Percentiles rank a stretch among this genome's conserved stretches.
phyloP scores from a whole-genome alignment of 1,140 invertebrate genomes.

The Drosophila chauvacae region DNA sequence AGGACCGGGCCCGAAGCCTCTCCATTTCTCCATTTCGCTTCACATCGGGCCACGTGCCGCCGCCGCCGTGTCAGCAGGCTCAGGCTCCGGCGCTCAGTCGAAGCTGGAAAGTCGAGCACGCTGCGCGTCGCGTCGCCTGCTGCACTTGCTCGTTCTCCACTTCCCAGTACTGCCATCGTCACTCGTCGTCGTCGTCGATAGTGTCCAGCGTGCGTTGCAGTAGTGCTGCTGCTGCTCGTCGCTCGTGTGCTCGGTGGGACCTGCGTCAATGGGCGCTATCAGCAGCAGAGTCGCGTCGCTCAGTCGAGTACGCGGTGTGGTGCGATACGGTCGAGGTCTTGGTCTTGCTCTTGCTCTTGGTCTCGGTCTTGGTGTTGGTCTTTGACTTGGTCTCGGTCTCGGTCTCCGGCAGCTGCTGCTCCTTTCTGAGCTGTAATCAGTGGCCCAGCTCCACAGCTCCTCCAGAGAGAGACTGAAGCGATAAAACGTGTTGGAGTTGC shows the following conservation, averaged over 20 bases:
- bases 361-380: neutral
- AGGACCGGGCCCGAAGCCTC: conserved; percentile 15
- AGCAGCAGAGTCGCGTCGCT: conserved; percentile 17
- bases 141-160: conserved; percentile 20
- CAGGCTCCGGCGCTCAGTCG: conserved; percentile 26
- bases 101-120: conserved; percentile 40
- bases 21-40: conserved; percentile 10
- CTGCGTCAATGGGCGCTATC: conserved; percentile 23
- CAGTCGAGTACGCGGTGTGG: conserved; percentile 20
- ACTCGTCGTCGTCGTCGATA: neutral
- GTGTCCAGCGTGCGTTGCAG: conserved; percentile 16
- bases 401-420: conserved; percentile 8
- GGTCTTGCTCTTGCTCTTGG: conserved; percentile 1
- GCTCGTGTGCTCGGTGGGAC: conserved; percentile 14
- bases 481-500: conserved; percentile 15
- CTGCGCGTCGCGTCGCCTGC: conserved; percentile 32
- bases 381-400: neutral
- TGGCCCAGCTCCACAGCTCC: neutral
- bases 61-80: conserved; percentile 10
- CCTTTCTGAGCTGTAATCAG: conserved; percentile 3
- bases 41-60: conserved; percentile 20
- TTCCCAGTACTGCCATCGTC: conserved; percentile 10
- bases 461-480: conserved; percentile 5
- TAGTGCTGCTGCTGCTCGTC: conserved; percentile 6
- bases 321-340: conserved; percentile 18